These are phyloP conservation scores for Panonychus citri DNA, from an alignment of 1,140 invertebrate genomes.

Conservation along the genomic window DNA sequence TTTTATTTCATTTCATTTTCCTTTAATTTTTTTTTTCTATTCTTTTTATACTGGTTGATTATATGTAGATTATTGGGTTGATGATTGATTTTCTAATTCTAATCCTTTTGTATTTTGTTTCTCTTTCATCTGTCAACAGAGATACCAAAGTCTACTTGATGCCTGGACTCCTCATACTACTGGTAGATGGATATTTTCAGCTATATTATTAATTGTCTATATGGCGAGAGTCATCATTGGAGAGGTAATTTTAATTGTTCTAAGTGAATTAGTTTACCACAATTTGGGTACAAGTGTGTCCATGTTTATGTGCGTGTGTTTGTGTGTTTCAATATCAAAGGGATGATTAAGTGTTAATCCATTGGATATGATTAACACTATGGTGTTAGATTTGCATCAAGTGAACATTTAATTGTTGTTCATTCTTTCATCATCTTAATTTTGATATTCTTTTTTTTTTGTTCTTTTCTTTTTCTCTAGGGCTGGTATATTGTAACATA, in stretches of 20 bases:
- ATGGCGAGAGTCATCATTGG: slow-evolving; percentile 18
- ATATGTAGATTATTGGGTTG: neutral
- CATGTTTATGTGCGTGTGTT: neutral
- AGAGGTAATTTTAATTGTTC: slow-evolving; percentile 16
- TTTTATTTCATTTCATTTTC: neutral
- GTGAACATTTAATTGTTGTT: no score
- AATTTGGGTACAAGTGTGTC: neutral
- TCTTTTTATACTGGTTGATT: neutral
- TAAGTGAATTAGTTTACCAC: neutral
- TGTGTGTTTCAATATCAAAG: no score
- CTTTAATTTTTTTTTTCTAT: neutral
- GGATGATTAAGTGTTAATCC: no score
- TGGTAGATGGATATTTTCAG: slow-evolving; percentile 28
- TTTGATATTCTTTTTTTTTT: slow-evolving; percentile 7
- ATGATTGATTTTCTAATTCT: neutral
- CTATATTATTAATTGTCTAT: slow-evolving; percentile 23
- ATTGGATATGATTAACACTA: no score
- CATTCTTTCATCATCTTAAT: no score
- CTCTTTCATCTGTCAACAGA: slow-evolving; percentile 14
- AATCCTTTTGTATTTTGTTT: neutral
- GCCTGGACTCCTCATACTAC: slow-evolving; percentile 29
- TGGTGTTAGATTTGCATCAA: no score
- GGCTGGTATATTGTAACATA: slow-evolving; percentile 99
- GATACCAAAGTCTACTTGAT: slow-evolving; percentile 31
- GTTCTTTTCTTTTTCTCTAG: slow-evolving; percentile 31